phyloP scores from a whole-genome alignment of 2,888 invertebrate genomes.

The Lycophotia porphyrea region DNA sequence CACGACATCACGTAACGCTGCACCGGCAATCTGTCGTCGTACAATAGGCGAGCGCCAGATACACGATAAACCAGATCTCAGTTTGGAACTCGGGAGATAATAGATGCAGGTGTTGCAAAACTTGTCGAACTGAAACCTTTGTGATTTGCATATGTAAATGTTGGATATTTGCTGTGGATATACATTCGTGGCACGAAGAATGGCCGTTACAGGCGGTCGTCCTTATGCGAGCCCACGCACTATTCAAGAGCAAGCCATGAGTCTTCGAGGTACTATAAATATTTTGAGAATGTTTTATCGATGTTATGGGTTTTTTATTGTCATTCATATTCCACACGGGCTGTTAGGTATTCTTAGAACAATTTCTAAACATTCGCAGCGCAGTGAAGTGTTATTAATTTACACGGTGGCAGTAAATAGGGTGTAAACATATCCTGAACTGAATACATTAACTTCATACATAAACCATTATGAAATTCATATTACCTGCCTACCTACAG shows the following conservation, averaged over 20 bases:
- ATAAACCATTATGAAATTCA: neutral
- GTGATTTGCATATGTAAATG: slow-evolving; percentile 68
- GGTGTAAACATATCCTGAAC: slow-evolving; percentile 12
- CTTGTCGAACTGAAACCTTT: slow-evolving; percentile 53
- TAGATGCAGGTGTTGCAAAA: slow-evolving; percentile 59
- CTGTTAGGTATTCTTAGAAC: slow-evolving; percentile 35
- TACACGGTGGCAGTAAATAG: slow-evolving; percentile 25
- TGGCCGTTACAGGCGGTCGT: slow-evolving; percentile 76
- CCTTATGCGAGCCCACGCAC: slow-evolving; percentile 82
- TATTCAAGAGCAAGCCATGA: slow-evolving; percentile 69
- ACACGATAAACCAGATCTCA: slow-evolving; percentile 66
- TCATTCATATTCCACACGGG: slow-evolving; percentile 53
- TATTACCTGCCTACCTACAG: neutral
- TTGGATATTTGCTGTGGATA: slow-evolving; percentile 70
- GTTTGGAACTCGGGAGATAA: slow-evolving; percentile 57
- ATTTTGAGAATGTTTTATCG: slow-evolving; percentile 59
- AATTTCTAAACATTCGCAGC: slow-evolving; percentile 31
- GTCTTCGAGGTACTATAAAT: slow-evolving; percentile 61
- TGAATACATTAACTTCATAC: slow-evolving; percentile 1
- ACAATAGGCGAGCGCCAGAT: slow-evolving; percentile 64
- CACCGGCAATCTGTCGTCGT: slow-evolving; percentile 65
- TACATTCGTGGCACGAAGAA: slow-evolving; percentile 77
- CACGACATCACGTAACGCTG: slow-evolving; percentile 80
- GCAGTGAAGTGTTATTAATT: slow-evolving; percentile 28
- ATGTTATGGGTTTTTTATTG: slow-evolving; percentile 62